These are phyloP conservation scores for Ostrea edulis DNA, from an alignment of 1,140 invertebrate genomes.

Conservation along the genomic window DNA sequence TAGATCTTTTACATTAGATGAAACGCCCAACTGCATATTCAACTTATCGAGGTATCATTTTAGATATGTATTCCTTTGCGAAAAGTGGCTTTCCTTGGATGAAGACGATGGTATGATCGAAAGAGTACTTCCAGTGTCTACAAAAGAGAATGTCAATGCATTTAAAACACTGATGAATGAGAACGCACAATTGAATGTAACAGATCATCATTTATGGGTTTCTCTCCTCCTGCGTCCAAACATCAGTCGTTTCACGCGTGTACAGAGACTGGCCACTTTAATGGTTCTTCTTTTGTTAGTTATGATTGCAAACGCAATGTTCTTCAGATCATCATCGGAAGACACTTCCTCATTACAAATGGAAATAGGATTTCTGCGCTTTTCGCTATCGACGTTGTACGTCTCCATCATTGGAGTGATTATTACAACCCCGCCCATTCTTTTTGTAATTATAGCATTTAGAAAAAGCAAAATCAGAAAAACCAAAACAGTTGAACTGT, in stretches of 20 bases:
- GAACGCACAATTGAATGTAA: conserved; percentile 75
- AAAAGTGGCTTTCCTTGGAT: conserved; percentile 80
- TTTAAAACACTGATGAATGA: conserved; percentile 78
- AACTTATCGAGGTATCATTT: background rate
- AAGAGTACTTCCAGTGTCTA: conserved; percentile 77
- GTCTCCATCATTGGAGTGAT: conserved; percentile 55
- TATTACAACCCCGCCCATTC: conserved; percentile 50
- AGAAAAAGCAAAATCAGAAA: conserved; percentile 41
- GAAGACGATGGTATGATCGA: conserved; percentile 79
- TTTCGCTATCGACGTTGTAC: conserved; percentile 52
- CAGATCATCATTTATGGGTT: conserved; percentile 81
- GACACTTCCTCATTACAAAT: conserved; percentile 33
- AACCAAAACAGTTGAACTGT: conserved; percentile 1
- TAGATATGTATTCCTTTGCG: conserved; percentile 64
- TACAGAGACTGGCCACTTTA: conserved; percentile 79
- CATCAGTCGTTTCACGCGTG: conserved; percentile 79
- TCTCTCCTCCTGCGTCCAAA: conserved; percentile 79
- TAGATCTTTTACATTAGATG: no score
- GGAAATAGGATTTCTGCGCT: conserved; percentile 49
- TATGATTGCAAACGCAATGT: conserved; percentile 82
- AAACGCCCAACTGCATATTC: no score
- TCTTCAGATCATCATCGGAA: conserved; percentile 72
- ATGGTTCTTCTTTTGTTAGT: conserved; percentile 79
- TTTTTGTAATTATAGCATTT: conserved; percentile 52
- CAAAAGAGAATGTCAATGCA: conserved; percentile 69